These are phyloP conservation scores for Elaeidobius kamerunicus DNA, from an alignment of 2,888 invertebrate genomes.

Conservation along the genomic window DNA sequence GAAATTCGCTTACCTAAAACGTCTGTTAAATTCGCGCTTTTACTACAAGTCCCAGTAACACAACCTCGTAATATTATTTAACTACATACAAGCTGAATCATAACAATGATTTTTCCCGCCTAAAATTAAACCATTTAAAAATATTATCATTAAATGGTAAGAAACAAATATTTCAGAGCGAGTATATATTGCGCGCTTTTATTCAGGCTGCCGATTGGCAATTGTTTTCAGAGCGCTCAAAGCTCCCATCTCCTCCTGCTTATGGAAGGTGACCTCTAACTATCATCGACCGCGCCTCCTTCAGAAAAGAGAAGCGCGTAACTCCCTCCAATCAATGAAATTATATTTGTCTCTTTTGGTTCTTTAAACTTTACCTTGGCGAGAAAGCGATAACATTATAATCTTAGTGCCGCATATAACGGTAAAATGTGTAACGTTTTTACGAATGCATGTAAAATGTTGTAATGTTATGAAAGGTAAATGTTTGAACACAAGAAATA, in stretches of 20 bases:
- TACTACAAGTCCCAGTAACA: too few relatives aligned
- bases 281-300: not conserved
- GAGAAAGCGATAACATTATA: not conserved
- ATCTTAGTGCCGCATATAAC: not conserved
- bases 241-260: not conserved
- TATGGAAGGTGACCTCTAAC: not conserved
- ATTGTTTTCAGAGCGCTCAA: not conserved
- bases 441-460: too few relatives aligned
- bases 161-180: not conserved
- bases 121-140: too few relatives aligned
- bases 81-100: too few relatives aligned
- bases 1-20: too few relatives aligned
- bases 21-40: not conserved
- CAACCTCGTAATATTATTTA: too few relatives aligned
- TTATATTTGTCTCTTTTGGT: not conserved
- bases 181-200: not conserved
- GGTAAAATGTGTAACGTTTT: not conserved
- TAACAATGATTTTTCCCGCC: too few relatives aligned
- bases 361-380: not conserved
- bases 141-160: too few relatives aligned
- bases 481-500: too few relatives aligned
- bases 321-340: not conserved
- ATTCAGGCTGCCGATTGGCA: not conserved
- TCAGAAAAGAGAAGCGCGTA: not conserved
- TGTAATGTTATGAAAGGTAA: not conserved